These are phyloP conservation scores for Heliconius eleuchia DNA, from an alignment of 1,140 invertebrate species.

Conservation along the genomic window DNA sequence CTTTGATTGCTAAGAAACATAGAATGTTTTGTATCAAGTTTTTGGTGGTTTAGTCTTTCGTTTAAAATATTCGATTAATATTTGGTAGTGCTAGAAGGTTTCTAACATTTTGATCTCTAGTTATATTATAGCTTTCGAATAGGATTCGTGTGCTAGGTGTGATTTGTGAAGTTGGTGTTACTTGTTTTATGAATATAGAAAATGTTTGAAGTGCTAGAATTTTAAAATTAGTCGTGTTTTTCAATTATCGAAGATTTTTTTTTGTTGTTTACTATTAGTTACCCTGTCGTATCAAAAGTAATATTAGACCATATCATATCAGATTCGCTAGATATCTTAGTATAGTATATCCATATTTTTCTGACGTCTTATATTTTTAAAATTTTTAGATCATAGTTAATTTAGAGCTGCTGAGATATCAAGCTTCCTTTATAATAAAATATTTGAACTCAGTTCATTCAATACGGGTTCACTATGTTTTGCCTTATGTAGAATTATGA, in stretches of 20 bases:
- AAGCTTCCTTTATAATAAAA: neutral
- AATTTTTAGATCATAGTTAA: neutral
- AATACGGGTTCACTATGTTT: neutral
- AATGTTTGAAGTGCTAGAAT: conserved; percentile 46
- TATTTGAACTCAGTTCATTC: neutral
- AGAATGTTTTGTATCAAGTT: conserved; percentile 62
- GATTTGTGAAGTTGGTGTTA: conserved; percentile 45
- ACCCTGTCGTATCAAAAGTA: conserved; percentile 12
- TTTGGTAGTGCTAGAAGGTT: conserved; percentile 67
- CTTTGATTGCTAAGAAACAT: conserved; percentile 71
- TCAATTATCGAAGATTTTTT: conserved; percentile 10
- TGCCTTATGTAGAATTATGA: neutral
- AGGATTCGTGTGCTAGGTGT: conserved; percentile 50
- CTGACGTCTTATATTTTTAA: neutral
- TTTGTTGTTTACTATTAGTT: conserved; percentile 2
- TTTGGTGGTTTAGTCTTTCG: conserved; percentile 59
- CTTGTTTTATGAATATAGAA: conserved; percentile 46
- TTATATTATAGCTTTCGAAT: conserved; percentile 42
- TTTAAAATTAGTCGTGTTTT: conserved; percentile 38
- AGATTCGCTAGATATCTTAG: conserved; percentile 22
- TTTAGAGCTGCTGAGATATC: conserved; percentile 11
- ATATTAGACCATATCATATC: conserved; percentile 10
- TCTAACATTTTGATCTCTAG: conserved; percentile 47
- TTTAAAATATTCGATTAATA: conserved; percentile 51
- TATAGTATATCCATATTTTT: conserved; percentile 20